Percentiles rank a stretch among this genome's conserved stretches.
These are phyloP conservation scores for Drosophila ananassae DNA, from an alignment of 1,140 invertebrate species.

Conservation along the genomic window DNA sequence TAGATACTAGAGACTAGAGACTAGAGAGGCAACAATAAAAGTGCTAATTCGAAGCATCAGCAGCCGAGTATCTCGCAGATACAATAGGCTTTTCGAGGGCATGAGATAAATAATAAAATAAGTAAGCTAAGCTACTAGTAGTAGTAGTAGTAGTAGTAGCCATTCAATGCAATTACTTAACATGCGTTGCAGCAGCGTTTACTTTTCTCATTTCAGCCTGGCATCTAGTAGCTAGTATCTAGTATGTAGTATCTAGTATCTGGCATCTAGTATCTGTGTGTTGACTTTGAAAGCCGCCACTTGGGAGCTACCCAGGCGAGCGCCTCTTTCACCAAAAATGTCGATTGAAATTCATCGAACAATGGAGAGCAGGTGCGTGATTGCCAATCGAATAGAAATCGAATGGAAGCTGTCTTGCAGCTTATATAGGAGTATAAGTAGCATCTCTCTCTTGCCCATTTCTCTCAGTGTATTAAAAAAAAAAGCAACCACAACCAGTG, in stretches of 20 bases:
- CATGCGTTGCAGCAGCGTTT: slow-evolving; percentile 48
- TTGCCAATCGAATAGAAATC: slow-evolving; percentile 38
- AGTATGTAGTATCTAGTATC: too few relatives aligned
- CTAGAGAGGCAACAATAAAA: background rate
- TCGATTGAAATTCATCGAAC: slow-evolving; percentile 19
- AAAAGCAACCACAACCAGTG: slow-evolving; percentile 15
- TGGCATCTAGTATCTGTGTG: slow-evolving; percentile 15
- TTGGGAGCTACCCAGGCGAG: background rate
- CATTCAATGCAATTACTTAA: slow-evolving; percentile 51
- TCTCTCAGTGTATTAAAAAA: background rate
- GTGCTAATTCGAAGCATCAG: slow-evolving; percentile 6
- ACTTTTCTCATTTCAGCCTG: slow-evolving; percentile 53
- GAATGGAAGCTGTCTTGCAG: slow-evolving; percentile 16
- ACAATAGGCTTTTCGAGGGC: background rate
- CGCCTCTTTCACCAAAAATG: slow-evolving; percentile 61
- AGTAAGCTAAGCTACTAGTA: slow-evolving; percentile 6
- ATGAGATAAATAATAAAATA: background rate
- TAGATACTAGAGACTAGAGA: too few relatives aligned
- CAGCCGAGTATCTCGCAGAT: slow-evolving; percentile 13
- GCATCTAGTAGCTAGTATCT: too few relatives aligned
- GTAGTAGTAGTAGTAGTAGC: background rate
- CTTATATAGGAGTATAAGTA: too few relatives aligned
- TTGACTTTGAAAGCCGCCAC: slow-evolving; percentile 68
- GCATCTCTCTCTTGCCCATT: background rate
- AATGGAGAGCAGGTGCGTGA: slow-evolving; percentile 32